These are phyloP conservation scores for Sakesphorus luctuosus DNA, from an alignment of 2,113 vertebrate species.

Conservation along the genomic window DNA sequence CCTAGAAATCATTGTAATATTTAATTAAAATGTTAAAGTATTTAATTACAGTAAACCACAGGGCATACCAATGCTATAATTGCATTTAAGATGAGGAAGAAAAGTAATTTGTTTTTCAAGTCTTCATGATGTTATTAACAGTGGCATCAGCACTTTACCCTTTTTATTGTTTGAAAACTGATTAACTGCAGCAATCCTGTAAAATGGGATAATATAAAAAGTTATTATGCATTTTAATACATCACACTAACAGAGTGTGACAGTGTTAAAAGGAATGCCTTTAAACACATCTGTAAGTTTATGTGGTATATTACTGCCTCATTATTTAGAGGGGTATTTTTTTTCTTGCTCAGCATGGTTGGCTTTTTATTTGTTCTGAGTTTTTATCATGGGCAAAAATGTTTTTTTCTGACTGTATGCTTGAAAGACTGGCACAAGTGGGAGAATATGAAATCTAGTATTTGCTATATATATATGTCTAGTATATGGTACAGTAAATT, in stretches of 20 bases:
- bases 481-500: neutral
- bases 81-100: constrained; percentile 62
- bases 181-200: constrained; percentile 64
- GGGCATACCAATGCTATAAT: constrained; percentile 64
- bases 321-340: neutral
- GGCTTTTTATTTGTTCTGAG: neutral
- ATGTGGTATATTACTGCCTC: neutral
- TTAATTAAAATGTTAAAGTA: constrained; percentile 82
- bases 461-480: neutral
- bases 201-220: constrained; percentile 45
- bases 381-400: neutral
- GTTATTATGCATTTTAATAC: constrained; percentile 64
- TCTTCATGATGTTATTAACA: constrained; percentile 60
- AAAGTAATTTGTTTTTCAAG: constrained; percentile 73
- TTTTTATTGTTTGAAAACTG: constrained; percentile 70
- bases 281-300: neutral
- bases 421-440: neutral
- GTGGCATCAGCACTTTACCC: constrained; percentile 50
- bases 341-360: neutral
- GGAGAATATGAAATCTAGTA: neutral
- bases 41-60: constrained; percentile 75
- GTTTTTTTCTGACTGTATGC: neutral
- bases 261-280: constrained; percentile 18
- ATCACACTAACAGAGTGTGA: constrained; percentile 40
- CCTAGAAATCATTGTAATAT: constrained; percentile 70